Conservation (phyloP, 2,113 vertebrate species). For the Azemiops feae region DNA sequence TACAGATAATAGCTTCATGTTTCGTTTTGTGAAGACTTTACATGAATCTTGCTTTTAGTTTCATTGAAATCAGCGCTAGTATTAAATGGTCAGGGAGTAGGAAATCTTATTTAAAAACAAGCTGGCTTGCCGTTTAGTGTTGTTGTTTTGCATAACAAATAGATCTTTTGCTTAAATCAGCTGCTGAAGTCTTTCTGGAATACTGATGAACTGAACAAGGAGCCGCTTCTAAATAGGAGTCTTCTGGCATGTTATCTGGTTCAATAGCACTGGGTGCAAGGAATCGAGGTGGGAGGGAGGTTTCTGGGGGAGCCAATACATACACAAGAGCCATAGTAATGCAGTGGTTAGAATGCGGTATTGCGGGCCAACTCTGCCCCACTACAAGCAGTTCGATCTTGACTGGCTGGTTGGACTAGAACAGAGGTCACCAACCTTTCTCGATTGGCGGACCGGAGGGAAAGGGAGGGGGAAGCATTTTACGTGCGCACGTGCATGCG, state of each 20-base stretch:
- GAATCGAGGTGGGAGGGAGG: neutral
- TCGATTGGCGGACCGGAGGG: too few species aligned
- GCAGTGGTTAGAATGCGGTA: neutral
- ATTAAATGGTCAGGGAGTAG: neutral
- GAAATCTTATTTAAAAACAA: neutral
- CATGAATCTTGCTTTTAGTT: neutral
- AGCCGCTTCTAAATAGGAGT: too few species aligned
- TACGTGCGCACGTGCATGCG: accelerated
- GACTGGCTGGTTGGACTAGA: too few species aligned
- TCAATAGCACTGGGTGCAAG: neutral
- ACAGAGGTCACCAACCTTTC: too few species aligned
- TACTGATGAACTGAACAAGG: neutral
- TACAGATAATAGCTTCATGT: too few species aligned
- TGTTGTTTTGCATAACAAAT: neutral
- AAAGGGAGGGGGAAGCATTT: too few species aligned
- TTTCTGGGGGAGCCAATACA: neutral
- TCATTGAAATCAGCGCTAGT: neutral
- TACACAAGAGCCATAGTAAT: neutral
- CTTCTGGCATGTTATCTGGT: neutral
- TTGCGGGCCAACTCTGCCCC: neutral
- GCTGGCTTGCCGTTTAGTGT: neutral
- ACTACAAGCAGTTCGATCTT: neutral
- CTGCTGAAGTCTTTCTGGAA: neutral
- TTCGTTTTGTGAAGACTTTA: neutral
- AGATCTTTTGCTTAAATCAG: neutral